Percentiles rank a stretch among this genome's conserved stretches.
Conservation (phyloP, 2,888 invertebrate genomes). For the Atherix ibis region DNA sequence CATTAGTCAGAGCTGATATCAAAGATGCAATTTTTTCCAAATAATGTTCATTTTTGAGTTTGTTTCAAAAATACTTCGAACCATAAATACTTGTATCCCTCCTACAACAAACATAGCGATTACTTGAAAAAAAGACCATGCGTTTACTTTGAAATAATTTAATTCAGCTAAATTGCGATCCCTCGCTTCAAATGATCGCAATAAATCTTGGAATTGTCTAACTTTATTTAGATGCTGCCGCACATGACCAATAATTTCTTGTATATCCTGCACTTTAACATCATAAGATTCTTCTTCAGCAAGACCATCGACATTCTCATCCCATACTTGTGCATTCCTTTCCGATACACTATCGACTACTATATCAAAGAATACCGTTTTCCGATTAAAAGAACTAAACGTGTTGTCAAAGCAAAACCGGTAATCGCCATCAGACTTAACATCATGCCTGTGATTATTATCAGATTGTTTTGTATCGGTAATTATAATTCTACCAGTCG, state of each 20-base stretch:
- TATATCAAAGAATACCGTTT: conserved; percentile 71
- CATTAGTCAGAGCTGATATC: too few species aligned
- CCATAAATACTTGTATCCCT: conserved; percentile 57
- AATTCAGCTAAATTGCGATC: conserved; percentile 70
- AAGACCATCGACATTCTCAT: conserved; percentile 26
- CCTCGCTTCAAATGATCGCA: conserved; percentile 59
- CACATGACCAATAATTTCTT: conserved; percentile 48
- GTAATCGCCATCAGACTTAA: conserved; percentile 52
- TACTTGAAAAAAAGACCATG: conserved; percentile 61
- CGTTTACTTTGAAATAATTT: conserved; percentile 64
- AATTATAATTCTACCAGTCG: conserved; percentile 45
- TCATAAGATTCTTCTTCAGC: conserved; percentile 40
- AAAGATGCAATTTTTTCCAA: conserved; percentile 26
- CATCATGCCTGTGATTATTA: conserved; percentile 47
- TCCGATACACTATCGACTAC: conserved; percentile 45
- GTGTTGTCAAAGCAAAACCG: conserved; percentile 78
- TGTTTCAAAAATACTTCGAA: conserved; percentile 61
- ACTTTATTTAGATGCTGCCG: conserved; percentile 43
- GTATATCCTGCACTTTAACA: conserved; percentile 44
- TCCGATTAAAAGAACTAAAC: conserved; percentile 64
- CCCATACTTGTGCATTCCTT: conserved; percentile 35
- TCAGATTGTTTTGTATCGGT: conserved; percentile 57
- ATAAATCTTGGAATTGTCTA: conserved; percentile 48
- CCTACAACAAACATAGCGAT: conserved; percentile 57
- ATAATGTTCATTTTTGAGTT: conserved; percentile 29